Conservation (phyloP, 2,888 invertebrate genomes). For the Xestia sexstrigata region DNA sequence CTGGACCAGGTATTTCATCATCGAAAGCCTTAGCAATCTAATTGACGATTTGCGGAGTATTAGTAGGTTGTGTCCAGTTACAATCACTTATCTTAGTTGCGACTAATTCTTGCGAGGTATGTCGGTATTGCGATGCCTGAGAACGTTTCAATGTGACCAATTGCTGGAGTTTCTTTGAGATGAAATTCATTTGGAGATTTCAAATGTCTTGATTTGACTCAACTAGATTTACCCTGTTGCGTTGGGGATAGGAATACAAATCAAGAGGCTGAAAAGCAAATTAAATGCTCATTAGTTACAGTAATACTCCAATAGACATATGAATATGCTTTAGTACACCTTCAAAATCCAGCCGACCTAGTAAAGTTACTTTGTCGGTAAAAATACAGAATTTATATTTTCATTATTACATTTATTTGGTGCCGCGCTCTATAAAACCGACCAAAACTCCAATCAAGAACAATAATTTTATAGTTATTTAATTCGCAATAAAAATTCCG, state of each 20-base stretch:
- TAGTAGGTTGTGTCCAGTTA: slow-evolving; percentile 19
- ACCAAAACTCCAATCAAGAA: slow-evolving; percentile 22
- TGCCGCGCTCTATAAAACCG: slow-evolving; percentile 20
- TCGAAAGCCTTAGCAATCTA: slow-evolving; percentile 23
- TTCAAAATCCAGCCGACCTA: neutral
- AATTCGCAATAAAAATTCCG: slow-evolving; percentile 48
- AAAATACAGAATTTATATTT: neutral
- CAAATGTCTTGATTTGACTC: no score
- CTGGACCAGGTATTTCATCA: slow-evolving; percentile 31
- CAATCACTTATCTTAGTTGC: slow-evolving; percentile 15
- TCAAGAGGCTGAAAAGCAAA: neutral
- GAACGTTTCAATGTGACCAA: neutral
- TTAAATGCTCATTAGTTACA: neutral
- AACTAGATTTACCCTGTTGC: neutral
- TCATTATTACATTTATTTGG: slow-evolving; percentile 8
- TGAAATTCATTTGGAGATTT: neutral
- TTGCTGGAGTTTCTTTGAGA: neutral
- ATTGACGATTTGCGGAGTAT: slow-evolving; percentile 28
- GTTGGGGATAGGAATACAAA: neutral
- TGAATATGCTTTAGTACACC: neutral
- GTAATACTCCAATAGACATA: neutral
- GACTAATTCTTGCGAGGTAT: slow-evolving; percentile 9
- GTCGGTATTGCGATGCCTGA: neutral
- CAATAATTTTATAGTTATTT: slow-evolving; percentile 52
- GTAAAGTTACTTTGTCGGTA: neutral